A percentile compares a stretch with the other conserved stretches of the same genome.
These are phyloP conservation scores for Castor canadensis DNA, from an alignment of 2,113 vertebrate genomes.

Conservation along the genomic window DNA sequence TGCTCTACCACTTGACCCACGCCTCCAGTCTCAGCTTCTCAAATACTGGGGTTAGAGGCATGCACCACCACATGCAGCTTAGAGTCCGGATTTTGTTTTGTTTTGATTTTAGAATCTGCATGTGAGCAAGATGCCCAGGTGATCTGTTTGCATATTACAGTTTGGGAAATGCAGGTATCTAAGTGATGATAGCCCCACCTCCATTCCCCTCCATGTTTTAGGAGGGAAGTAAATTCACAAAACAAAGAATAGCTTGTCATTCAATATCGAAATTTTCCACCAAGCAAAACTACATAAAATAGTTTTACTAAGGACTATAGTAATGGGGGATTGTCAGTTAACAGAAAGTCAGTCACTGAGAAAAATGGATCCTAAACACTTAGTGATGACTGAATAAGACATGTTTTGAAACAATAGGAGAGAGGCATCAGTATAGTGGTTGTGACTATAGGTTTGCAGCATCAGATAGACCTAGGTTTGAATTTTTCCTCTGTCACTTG, in stretches of 20 bases:
- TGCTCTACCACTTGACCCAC: too few species aligned
- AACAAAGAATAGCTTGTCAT: not conserved
- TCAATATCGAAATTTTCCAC: conserved; percentile 32
- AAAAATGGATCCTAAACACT: conserved; percentile 29
- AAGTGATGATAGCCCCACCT: not conserved
- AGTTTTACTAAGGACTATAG: conserved; percentile 41
- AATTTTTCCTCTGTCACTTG: not conserved
- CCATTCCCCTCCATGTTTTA: not conserved
- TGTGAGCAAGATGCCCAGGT: not conserved
- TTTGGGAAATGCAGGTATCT: not conserved
- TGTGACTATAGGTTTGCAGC: not conserved
- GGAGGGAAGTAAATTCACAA: not conserved
- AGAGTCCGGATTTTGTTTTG: too few species aligned
- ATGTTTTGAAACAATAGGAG: not conserved
- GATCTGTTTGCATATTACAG: not conserved
- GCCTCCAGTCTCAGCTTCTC: too few species aligned
- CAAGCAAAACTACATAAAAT: not conserved
- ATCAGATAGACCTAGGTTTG: not conserved
- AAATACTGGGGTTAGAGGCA: too few species aligned
- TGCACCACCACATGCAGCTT: too few species aligned
- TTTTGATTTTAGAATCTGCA: too few species aligned
- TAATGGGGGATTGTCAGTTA: not conserved
- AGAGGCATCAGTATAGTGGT: not conserved
- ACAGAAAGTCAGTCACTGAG: not conserved
- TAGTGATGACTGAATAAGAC: not conserved